Evolutionary conservation across 23 tunicate genomes (phyloP), one percentile per base, ranked within the genome.

Genomic region (Trididemnum nubilum): DNA sequence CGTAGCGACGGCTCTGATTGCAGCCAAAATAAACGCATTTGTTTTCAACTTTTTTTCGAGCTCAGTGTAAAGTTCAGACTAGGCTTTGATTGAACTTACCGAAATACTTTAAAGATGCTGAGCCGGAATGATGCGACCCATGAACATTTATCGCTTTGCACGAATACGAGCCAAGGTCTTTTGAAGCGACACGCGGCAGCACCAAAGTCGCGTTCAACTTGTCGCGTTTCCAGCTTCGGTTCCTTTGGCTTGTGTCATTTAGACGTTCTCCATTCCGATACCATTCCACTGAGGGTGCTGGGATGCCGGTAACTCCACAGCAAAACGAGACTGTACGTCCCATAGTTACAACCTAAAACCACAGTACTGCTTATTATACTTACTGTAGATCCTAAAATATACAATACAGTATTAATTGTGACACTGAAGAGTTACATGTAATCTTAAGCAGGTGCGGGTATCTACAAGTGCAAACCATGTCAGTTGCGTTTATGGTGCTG

Each of bases 271-370:
- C 93, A 32, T 93, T 82, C 7, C 71, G 82, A 75, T 72, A 93
- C 98, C 98, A 93, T 73, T 80, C 80, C 32, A 93, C 93, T 2
- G 50, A 49, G 33, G 98, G 93, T 1, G 75, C 35, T 0, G 98
- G 98, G 34, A 87, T 80, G 35, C 98, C 98, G 21, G 77, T 92
- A 5, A 84, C 93, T 35, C 81, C 90, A 36, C 98, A 93, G 72
- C 98, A 93, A 27, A 93, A 75, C 21, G 86, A 36, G 2, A 88
- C 98, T 1, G 92, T 51, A 26, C 82, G 49, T 2, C 98, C 98
- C 29, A 33, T 65, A 1, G 98, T 87, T 1, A 84, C 86, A 35
- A 93, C 76, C 98, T 93, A 67, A n/a, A n/a, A n/a, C n/a, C n/a
- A n/a, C n/a, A n/a, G n/a, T n/a, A n/a, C n/a, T n/a, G n/a, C n/a